phyloP scores from a whole-genome alignment of 2,797 vertebrate species.

The Ispidina picta region DNA sequence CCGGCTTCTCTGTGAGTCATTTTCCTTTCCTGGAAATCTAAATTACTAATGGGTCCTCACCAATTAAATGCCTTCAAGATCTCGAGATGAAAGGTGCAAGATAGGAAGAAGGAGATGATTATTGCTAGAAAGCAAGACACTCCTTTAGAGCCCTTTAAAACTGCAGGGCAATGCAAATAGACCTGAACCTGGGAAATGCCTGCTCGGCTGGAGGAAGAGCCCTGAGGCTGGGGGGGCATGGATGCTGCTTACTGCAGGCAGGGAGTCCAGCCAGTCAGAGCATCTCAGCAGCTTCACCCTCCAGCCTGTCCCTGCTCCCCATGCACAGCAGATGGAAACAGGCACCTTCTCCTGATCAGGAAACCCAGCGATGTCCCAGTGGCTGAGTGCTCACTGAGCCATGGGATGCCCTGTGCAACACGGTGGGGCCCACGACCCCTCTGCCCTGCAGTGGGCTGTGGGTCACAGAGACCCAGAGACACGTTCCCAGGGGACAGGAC shows the following conservation, averaged over 20 bases:
- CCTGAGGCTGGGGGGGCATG: background rate
- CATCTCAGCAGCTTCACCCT: background rate
- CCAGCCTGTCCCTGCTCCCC: background rate
- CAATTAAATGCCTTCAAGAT: conserved; percentile 21
- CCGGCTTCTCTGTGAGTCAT: conserved; percentile 18
- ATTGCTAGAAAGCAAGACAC: conserved; percentile 20
- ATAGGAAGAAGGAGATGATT: background rate
- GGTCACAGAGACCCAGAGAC: background rate
- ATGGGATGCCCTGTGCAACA: background rate
- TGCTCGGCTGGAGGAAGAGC: background rate
- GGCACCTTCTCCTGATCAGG: fast-evolving
- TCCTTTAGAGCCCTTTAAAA: background rate
- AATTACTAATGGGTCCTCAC: conserved; percentile 27
- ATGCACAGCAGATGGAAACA: background rate
- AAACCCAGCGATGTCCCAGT: fast-evolving
- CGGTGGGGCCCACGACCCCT: fast-evolving
- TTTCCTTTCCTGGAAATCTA: conserved; percentile 56
- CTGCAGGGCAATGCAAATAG: background rate
- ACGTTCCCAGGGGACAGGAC: background rate
- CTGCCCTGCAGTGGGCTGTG: background rate
- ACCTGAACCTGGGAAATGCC: background rate
- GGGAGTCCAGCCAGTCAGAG: background rate
- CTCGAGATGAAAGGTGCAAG: conserved; percentile 39
- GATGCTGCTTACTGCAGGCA: background rate
- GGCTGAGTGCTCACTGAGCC: fast-evolving